Evolutionary conservation across 2,888 invertebrate species (phyloP).

Genomic region (Drosophila fungiperda): DNA sequence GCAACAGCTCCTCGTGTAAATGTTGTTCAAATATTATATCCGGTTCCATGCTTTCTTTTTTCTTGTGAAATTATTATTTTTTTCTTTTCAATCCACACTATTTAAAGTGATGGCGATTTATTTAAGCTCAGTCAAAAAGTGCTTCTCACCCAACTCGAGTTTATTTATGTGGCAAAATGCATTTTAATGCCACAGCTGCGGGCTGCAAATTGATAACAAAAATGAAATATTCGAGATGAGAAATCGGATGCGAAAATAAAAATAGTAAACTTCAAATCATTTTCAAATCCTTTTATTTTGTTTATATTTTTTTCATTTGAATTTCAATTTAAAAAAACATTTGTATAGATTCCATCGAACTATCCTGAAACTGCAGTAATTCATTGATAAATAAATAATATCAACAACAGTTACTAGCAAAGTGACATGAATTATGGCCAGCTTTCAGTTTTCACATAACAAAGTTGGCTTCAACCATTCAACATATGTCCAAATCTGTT

Average conservation of each 20-base stretch:
- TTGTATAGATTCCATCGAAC: not conserved
- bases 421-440: conserved; percentile 29
- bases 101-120: conserved; percentile 33
- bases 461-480: conserved; percentile 58
- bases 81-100: conserved; percentile 8
- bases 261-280: not conserved
- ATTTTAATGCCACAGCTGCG: conserved; percentile 45
- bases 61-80: conserved; percentile 3
- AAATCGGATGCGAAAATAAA: not conserved
- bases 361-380: not conserved
- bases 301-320: too few relatives aligned
- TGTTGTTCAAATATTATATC: conserved; percentile 53
- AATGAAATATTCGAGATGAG: not conserved
- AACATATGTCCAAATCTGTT: conserved; percentile 12
- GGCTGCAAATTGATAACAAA: conserved; percentile 35
- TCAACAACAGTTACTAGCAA: not conserved
- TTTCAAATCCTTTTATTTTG: not conserved
- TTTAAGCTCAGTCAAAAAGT: conserved; percentile 28
- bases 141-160: conserved; percentile 7
- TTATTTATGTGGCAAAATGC: conserved; percentile 52
- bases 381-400: not conserved
- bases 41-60: conserved; percentile 46
- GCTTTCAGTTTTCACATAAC: conserved; percentile 42
- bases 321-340: too few relatives aligned
- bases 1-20: conserved; percentile 59